A percentile compares a stretch with the other conserved stretches of the same genome.
phyloP scores from a whole-genome alignment of 2,113 vertebrate genomes.

The Tringa solitaria region DNA sequence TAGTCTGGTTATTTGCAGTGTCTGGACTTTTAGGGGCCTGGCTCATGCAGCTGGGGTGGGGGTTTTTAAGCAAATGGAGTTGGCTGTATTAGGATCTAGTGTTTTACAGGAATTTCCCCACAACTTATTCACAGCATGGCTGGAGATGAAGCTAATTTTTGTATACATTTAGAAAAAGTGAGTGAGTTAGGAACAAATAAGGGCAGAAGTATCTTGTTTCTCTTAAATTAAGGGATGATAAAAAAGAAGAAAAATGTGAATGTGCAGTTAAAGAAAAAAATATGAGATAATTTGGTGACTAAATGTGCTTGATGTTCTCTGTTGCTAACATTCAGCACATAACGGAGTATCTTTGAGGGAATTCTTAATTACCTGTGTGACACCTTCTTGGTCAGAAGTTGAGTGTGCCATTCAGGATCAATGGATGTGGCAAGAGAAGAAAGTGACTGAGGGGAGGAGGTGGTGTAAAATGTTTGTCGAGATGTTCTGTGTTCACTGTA shows the following conservation, averaged over 20 bases:
- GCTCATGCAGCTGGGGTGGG: neutral
- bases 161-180: neutral
- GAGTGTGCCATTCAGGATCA: neutral
- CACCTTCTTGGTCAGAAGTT: neutral
- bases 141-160: neutral
- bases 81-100: neutral
- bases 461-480: neutral
- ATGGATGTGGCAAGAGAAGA: neutral
- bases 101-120: neutral
- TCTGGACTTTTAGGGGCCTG: neutral
- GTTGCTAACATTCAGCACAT: neutral
- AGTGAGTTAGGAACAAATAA: neutral
- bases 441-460: neutral
- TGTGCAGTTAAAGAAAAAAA: neutral
- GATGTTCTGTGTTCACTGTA: neutral
- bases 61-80: neutral
- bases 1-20: neutral
- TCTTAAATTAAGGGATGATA: neutral
- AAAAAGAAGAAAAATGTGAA: neutral
- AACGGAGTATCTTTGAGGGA: neutral
- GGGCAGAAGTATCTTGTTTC: neutral
- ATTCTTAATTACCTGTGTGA: neutral
- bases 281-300: neutral
- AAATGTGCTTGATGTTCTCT: neutral
- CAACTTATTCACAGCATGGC: neutral